Percentiles rank a stretch among this genome's conserved stretches.
Conservation (phyloP, 2,113 vertebrate genomes). For the Acanthisitta chloris region DNA sequence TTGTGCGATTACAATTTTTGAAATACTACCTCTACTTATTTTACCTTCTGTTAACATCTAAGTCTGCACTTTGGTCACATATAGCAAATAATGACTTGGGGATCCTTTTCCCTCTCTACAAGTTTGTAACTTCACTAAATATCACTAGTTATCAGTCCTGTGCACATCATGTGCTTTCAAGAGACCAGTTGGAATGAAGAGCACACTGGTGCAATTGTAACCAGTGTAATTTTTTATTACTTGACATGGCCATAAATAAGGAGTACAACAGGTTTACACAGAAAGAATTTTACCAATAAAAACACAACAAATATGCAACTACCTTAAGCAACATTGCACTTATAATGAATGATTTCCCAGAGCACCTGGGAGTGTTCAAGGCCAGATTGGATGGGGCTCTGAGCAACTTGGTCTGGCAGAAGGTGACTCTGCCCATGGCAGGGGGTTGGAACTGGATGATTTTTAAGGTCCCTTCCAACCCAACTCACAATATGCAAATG, state of each 20-base stretch:
- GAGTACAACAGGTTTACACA: not conserved
- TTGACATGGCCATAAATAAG: not conserved
- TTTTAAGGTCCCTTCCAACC: not conserved
- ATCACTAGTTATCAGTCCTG: not conserved
- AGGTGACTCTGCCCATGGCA: not conserved
- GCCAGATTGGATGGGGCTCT: not conserved
- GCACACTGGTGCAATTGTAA: not conserved
- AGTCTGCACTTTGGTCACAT: not conserved
- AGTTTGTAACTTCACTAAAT: not conserved
- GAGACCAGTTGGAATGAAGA: not conserved
- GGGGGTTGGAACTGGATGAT: not conserved
- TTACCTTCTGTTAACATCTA: not conserved
- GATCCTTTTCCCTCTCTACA: not conserved
- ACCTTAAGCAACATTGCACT: not conserved
- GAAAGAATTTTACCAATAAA: not conserved
- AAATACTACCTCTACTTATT: not conserved
- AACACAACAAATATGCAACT: not conserved
- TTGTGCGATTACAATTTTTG: not conserved
- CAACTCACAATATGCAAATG: not conserved
- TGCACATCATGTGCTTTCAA: not conserved
- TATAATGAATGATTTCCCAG: not conserved
- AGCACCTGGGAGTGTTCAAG: not conserved
- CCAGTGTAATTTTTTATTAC: not conserved
- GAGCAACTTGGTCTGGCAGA: not conserved
- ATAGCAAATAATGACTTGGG: not conserved